Conservation (phyloP, 2,888 invertebrate species). For the Dendrolimus houi region DNA sequence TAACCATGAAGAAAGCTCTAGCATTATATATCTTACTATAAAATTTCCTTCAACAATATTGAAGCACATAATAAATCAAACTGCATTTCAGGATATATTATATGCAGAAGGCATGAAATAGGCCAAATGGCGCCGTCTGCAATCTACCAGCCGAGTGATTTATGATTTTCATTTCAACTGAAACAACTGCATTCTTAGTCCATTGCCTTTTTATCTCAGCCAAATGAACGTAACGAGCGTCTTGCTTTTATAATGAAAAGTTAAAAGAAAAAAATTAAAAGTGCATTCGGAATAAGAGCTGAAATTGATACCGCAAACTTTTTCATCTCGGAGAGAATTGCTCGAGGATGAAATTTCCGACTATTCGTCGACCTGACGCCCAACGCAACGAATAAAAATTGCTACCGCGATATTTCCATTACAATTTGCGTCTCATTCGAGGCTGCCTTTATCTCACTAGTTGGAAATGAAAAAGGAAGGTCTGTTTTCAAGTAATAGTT, state of each 20-base stretch:
- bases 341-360: constrained; percentile 25
- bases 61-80: constrained; percentile 23
- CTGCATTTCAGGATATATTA: constrained; percentile 19
- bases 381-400: constrained; percentile 28
- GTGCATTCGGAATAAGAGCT: constrained; percentile 39
- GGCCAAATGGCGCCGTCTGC: constrained; percentile 45
- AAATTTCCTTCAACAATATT: constrained; percentile 5
- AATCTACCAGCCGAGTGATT: constrained; percentile 50
- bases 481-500: constrained; percentile 13
- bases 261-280: constrained; percentile 27
- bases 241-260: constrained; percentile 52
- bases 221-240: constrained; percentile 58
- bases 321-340: constrained; percentile 39
- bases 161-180: constrained; percentile 60
- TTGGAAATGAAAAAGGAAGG: constrained; percentile 23
- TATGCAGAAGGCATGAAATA: constrained; percentile 43
- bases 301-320: constrained; percentile 58
- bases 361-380: constrained; percentile 19
- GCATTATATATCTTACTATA: neutral
- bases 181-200: constrained; percentile 43
- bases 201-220: constrained; percentile 20
- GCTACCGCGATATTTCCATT: constrained; percentile 33
- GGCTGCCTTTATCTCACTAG: constrained; percentile 31
- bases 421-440: constrained; percentile 30
- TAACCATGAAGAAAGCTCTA: no score